Base-by-base conservation (phyloP, 2,888 invertebrate genomes). In the Agrochola circellaris region DNA sequence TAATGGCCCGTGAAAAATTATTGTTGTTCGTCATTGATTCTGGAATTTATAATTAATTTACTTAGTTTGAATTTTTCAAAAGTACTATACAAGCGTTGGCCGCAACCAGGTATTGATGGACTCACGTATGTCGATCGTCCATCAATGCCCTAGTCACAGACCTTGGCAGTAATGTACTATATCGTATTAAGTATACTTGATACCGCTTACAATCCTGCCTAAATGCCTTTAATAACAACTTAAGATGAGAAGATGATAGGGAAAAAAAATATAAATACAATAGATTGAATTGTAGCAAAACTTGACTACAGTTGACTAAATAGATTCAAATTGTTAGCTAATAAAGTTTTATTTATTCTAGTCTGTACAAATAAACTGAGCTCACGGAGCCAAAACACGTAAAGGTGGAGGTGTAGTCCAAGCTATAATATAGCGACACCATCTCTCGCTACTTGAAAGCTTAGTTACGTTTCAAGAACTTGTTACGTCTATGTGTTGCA, bases 261-360 rank as follows among this genome's bases (percentile, higher is more conserved):
- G 2, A n/a, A 26, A 58, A 26, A 26, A 60, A 20, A 30, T 20
- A 30, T 9, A 34, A 34, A 45, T 20, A 26, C 15, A 26, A 58
- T 30, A 30, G 51, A 78, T 42, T n/a, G 58, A 62, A 64, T 54
- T 61, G 23, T 67, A 69, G 62, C 48, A 81, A 74, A 73, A 60
- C 20, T 72, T 74, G 26, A 62, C 26, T 68, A 45, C 15, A 67
- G 30, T 76, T n/a, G 62, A 70, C 64, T 73, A 65, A 81, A 86
- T 79, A 79, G 75, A 86, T 79, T 82, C 79, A 77, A 70, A 84
- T 87, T 72, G 79, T 79, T 74, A 60, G 62, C 58, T 72, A 84
- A 76, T 87, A 87, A 87, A 87, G 70, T 87, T 84, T 86, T 87
- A 85, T 79, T 15, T 45, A 66, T 75, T 70, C 62, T 45, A 48